phyloP scores from a whole-genome alignment of 1,140 invertebrate genomes.

The Zaprionus camerounensis region DNA sequence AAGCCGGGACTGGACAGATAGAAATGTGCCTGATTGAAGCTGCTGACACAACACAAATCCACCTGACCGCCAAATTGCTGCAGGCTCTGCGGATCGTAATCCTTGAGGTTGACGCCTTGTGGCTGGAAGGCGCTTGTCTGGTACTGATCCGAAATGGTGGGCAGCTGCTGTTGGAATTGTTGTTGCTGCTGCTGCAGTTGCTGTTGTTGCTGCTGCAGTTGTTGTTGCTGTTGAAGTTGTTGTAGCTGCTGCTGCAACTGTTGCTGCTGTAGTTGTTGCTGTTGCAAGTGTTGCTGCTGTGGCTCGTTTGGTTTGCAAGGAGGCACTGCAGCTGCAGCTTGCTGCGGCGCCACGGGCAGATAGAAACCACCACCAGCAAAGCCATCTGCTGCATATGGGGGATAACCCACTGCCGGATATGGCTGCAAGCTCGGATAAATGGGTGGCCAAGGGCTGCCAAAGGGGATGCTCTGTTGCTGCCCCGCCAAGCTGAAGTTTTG shows the following conservation, averaged over 20 bases:
- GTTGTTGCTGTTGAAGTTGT: slow-evolving; percentile 29
- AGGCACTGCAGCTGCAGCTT: slow-evolving; percentile 4
- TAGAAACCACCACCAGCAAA: slow-evolving; percentile 16
- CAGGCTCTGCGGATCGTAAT: slow-evolving; percentile 62
- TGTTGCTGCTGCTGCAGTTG: slow-evolving; percentile 27
- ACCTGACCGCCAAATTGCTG: slow-evolving; percentile 58
- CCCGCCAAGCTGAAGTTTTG: slow-evolving; percentile 36
- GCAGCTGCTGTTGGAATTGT: slow-evolving; percentile 35
- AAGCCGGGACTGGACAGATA: slow-evolving; percentile 86
- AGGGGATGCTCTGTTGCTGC: slow-evolving; percentile 13
- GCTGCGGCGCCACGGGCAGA: slow-evolving; percentile 16
- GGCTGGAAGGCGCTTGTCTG: slow-evolving; percentile 61
- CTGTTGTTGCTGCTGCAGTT: slow-evolving; percentile 28
- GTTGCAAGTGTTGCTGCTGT: slow-evolving; percentile 12
- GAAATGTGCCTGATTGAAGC: slow-evolving; percentile 85
- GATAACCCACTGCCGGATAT: slow-evolving; percentile 17
- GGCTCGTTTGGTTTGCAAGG: slow-evolving; percentile 23
- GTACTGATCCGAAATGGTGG: slow-evolving; percentile 63
- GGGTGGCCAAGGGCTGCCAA: slow-evolving; percentile 13
- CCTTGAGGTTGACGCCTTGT: slow-evolving; percentile 53
- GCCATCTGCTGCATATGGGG: background rate
- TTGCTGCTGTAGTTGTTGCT: slow-evolving; percentile 19
- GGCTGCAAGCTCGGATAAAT: slow-evolving; percentile 27
- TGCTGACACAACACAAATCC: slow-evolving; percentile 84
- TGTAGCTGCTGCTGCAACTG: slow-evolving; percentile 13